A percentile compares a stretch with the other conserved stretches of the same genome.
Evolutionary conservation across 2,113 vertebrate genomes (phyloP).

Genomic region (Himantopus leucocephalus): DNA sequence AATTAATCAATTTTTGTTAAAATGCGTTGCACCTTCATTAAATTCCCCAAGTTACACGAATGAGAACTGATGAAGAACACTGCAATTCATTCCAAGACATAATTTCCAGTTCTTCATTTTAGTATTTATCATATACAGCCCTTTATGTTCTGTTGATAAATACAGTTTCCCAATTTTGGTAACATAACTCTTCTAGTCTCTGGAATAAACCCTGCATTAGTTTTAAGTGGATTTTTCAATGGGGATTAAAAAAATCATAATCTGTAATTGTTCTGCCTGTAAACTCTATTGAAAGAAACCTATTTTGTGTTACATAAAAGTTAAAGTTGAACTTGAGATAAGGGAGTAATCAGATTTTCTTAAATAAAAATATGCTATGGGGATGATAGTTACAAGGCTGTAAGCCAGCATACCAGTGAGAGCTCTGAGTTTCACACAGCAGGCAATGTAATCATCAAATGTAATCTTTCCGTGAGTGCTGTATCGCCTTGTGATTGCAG

Average conservation of each 20-base stretch:
- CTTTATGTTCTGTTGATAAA: neutral
- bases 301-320: neutral
- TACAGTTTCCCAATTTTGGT: neutral
- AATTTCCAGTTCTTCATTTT: neutral
- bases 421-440: slow-evolving; percentile 86
- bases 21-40: neutral
- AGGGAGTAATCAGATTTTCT: neutral
- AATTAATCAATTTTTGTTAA: neutral
- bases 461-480: slow-evolving; percentile 83
- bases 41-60: neutral
- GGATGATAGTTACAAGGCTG: neutral
- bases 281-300: neutral
- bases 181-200: neutral
- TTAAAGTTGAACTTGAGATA: neutral
- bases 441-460: slow-evolving; percentile 93
- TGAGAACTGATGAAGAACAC: neutral
- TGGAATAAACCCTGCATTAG: neutral
- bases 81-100: neutral
- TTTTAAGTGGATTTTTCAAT: neutral
- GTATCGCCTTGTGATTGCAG: slow-evolving; percentile 82
- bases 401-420: slow-evolving; percentile 82
- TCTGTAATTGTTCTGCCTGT: neutral
- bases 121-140: neutral
- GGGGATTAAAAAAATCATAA: neutral
- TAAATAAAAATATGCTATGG: neutral